phyloP scores from a whole-genome alignment of 35 echinoderm and acorn worm species.

The Stichopus chloronotus region DNA sequence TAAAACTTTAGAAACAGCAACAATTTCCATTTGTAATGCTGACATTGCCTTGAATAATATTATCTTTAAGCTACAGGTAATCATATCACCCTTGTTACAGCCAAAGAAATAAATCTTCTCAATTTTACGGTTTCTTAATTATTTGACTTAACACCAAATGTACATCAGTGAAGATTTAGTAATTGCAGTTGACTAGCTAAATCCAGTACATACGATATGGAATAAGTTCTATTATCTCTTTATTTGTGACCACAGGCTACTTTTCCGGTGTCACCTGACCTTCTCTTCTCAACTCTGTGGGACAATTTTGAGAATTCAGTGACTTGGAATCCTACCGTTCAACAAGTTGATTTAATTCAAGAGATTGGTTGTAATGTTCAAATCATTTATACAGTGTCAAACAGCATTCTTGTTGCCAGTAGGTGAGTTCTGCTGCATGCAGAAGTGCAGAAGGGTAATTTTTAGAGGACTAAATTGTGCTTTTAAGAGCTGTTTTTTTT shows the following conservation, averaged over 20 bases:
- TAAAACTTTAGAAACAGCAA: constrained; percentile 5
- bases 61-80: constrained; percentile 86
- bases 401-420: constrained; percentile 63
- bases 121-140: no score
- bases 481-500: no score
- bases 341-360: constrained; percentile 61
- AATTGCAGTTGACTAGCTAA: no score
- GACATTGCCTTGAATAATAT: constrained; percentile 67
- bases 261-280: constrained; percentile 60
- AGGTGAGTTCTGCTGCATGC: constrained; percentile 52
- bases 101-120: not conserved
- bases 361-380: constrained; percentile 70
- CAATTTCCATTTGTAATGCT: constrained; percentile 51
- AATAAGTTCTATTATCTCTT: not conserved
- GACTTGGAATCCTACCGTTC: constrained; percentile 69
- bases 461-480: no score
- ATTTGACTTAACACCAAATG: no score
- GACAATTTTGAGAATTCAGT: constrained; percentile 62
- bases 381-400: constrained; percentile 65
- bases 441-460: not conserved
- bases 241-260: constrained; percentile 40
- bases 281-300: constrained; percentile 65
- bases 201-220: no score
- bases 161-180: no score
- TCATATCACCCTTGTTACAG: not conserved